Conservation (phyloP, 2,797 vertebrate genomes). For the Cebuella pygmaea region DNA sequence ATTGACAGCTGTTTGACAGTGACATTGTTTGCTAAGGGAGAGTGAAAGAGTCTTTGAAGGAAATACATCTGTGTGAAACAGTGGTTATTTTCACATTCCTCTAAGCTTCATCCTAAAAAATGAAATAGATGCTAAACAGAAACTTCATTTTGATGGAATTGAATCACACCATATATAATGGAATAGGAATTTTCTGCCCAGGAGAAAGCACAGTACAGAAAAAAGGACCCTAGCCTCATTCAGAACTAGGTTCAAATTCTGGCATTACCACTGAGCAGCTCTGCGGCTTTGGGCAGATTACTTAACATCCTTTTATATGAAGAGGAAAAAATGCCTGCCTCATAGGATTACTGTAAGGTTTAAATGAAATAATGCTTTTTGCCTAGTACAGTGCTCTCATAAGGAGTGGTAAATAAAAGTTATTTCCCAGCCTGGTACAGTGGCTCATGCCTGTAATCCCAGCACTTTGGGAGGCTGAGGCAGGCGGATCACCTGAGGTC, state of each 20-base stretch:
- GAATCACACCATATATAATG: neutral
- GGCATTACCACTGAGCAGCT: neutral
- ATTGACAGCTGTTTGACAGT: neutral
- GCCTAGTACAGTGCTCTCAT: neutral
- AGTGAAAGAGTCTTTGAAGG: neutral
- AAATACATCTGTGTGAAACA: neutral
- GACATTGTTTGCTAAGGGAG: neutral
- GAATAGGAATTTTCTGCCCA: neutral
- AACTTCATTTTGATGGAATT: neutral
- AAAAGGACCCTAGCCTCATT: neutral
- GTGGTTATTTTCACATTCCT: neutral
- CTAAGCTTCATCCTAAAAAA: neutral
- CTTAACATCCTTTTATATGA: neutral
- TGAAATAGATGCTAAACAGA: neutral
- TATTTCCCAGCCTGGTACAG: neutral
- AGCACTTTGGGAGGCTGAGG: too few species aligned
- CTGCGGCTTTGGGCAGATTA: neutral
- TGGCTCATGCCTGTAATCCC: too few species aligned
- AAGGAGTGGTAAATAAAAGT: neutral
- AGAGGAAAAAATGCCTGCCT: neutral
- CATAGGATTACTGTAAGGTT: neutral
- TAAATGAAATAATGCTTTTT: neutral
- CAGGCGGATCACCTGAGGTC: too few species aligned
- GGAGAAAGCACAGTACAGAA: neutral
- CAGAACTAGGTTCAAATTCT: neutral